Evolutionary conservation across 2,888 invertebrate genomes (phyloP).

Genomic region (Microplitis manilae): DNA sequence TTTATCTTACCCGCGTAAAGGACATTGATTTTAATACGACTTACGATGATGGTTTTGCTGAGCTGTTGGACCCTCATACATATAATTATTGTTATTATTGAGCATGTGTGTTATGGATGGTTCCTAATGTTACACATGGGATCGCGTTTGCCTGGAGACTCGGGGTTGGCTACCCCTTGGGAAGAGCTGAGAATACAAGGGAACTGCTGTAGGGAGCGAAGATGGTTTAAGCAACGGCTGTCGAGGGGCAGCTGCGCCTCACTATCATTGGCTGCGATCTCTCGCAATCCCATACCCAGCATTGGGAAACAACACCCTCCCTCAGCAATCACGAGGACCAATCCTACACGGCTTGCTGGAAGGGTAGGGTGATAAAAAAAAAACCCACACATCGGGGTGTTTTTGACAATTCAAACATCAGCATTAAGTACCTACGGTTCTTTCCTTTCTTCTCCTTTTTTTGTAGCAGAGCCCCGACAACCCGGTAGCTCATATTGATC

Average conservation of each 20-base stretch:
- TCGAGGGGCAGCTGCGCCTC: slow-evolving; percentile 63
- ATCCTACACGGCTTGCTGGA: slow-evolving; percentile 59
- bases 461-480: too few species aligned
- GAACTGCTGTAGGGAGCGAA: slow-evolving; percentile 29
- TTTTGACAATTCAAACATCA: background rate
- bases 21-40: background rate
- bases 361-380: slow-evolving; percentile 36
- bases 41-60: background rate
- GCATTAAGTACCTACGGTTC: slow-evolving; percentile 3
- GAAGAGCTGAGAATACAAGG: slow-evolving; percentile 23
- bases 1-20: background rate
- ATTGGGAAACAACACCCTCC: slow-evolving; percentile 61
- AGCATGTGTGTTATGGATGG: slow-evolving; percentile 16
- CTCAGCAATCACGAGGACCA: slow-evolving; percentile 65
- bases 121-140: slow-evolving; percentile 20
- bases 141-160: slow-evolving; percentile 37
- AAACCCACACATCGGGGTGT: background rate
- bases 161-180: slow-evolving; percentile 38
- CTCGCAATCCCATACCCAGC: slow-evolving; percentile 62
- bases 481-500: background rate
- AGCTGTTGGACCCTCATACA: background rate
- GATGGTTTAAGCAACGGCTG: slow-evolving; percentile 40
- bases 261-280: slow-evolving; percentile 71
- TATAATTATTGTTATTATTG: background rate
- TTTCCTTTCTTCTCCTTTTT: background rate